Evolutionary conservation across 2,888 invertebrate species (phyloP), one percentile per base, ranked within the genome.

Genomic region (Cloeon dipterum): DNA sequence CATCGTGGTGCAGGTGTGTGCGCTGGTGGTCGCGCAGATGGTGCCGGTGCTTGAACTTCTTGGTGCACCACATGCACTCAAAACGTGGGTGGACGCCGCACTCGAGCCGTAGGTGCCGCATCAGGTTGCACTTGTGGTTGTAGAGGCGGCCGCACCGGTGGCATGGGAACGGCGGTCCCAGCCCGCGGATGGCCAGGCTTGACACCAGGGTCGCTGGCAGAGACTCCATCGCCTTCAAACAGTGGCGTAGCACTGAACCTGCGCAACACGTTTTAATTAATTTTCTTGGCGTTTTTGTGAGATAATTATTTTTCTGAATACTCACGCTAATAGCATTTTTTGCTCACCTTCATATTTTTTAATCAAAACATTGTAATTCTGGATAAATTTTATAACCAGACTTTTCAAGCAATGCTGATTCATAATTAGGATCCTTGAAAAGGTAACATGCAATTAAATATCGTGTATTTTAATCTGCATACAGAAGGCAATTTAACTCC

Each of bases 1-100:
- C 36, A 11, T 26, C 21, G 26, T 38, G 38, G 16, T 43, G 39
- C 16, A 43, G 44, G 35, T 54, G 54, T 1, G 49, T 52, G 11
- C 46, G 44, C 34, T 52, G 48, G 40, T 58, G 57, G 41, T 56
- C 54, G 29, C 51, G 47, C 21, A 57, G 46, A 37, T 58, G 57
- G 39, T 58, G 58, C 3, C 54, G 52, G 43, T 58, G 58, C 42
- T 56, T 57, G 45, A 58, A 58, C 21, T 52, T 49, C 39, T 42
- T 41, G 34, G 42, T 20, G 42, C 58, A 57, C 40, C 46, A 50
- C 23, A 35, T 39, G 33, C 57, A 57, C 21, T 49, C 46, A 44
- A 50, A 57, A 40, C 51, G 49, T 7, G 51, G 51, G 4, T 48
- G 49, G n/a, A 54, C 51, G 19, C 56, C 57, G 42, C 59, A 59